Conservation (phyloP, 2,797 vertebrate species). For the Neostethus bicornis region DNA sequence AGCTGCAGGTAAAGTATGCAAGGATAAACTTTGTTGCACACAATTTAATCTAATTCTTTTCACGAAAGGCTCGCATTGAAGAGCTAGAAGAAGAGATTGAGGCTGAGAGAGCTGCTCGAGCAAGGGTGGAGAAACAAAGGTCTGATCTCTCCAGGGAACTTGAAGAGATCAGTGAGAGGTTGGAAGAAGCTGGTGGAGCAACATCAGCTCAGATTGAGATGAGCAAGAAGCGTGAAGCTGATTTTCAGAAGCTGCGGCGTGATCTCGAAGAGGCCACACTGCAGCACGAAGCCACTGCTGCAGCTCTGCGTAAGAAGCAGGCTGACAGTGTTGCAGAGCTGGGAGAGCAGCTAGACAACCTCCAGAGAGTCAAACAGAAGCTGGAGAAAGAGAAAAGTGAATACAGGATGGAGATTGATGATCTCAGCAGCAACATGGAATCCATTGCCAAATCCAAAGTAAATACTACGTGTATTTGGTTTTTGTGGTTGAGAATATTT, state of each 20-base stretch:
- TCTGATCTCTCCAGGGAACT: conserved; percentile 86
- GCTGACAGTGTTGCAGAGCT: conserved; percentile 87
- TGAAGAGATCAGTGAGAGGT: conserved; percentile 89
- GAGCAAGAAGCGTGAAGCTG: conserved; percentile 90
- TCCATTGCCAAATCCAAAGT: conserved; percentile 64
- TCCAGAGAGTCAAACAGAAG: conserved; percentile 92
- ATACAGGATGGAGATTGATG: conserved; percentile 90
- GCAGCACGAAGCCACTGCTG: conserved; percentile 86
- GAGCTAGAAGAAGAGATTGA: conserved; percentile 92
- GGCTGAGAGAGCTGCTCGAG: conserved; percentile 80
- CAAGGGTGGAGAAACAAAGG: conserved; percentile 87
- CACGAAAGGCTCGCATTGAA: conserved; percentile 85
- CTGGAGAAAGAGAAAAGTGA: conserved; percentile 93
- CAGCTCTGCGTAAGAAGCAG: conserved; percentile 88
- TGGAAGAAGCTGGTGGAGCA: conserved; percentile 89
- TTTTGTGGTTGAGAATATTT: too few relatives aligned
- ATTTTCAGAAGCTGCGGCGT: conserved; percentile 87
- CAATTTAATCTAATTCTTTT: background rate
- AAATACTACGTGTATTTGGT: too few relatives aligned
- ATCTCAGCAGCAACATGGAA: conserved; percentile 86
- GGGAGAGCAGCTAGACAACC: conserved; percentile 90
- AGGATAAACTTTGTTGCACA: background rate
- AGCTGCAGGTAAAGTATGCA: conserved; percentile 87
- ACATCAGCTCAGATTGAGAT: conserved; percentile 85
- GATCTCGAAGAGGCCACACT: conserved; percentile 90